Percentiles rank a stretch among this genome's conserved stretches.
Evolutionary conservation across 1,140 invertebrate species (phyloP).

Genomic region (Pygmarrhopalites habei): DNA sequence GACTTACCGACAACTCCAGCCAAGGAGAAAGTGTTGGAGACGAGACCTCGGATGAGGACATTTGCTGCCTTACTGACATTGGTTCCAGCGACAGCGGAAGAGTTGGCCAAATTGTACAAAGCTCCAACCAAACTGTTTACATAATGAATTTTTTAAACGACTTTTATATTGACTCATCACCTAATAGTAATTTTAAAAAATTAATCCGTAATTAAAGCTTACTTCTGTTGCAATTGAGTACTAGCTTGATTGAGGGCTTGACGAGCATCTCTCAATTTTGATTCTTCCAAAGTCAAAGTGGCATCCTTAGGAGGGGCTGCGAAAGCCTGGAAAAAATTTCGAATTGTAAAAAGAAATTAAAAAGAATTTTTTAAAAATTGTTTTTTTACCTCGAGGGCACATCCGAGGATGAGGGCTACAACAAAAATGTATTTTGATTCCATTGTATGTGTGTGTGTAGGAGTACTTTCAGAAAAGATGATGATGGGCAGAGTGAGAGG

Average conservation of each 20-base stretch:
- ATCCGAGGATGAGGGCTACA: conserved; percentile 29
- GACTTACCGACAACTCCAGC: conserved; percentile 25
- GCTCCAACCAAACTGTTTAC: conserved; percentile 35
- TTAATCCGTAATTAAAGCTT: no score
- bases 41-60: conserved; percentile 31
- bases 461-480: no score
- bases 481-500: no score
- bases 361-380: background rate
- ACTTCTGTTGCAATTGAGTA: conserved; percentile 18
- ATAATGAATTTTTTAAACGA: no score
- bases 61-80: conserved; percentile 34
- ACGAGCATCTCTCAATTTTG: conserved; percentile 31
- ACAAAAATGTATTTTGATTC: conserved; percentile 27
- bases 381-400: conserved; percentile 26
- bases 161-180: no score
- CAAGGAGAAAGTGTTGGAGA: conserved; percentile 35
- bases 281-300: conserved; percentile 14
- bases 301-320: background rate
- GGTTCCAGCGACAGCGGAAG: conserved; percentile 28
- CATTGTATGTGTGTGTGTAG: no score
- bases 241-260: conserved; percentile 33
- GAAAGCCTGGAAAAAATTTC: conserved; percentile 4
- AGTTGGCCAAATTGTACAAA: conserved; percentile 30
- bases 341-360: background rate
- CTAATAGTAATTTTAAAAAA: no score